Evolutionary conservation across 2,888 invertebrate genomes (phyloP).

Genomic region (Thymelicus lineola): DNA sequence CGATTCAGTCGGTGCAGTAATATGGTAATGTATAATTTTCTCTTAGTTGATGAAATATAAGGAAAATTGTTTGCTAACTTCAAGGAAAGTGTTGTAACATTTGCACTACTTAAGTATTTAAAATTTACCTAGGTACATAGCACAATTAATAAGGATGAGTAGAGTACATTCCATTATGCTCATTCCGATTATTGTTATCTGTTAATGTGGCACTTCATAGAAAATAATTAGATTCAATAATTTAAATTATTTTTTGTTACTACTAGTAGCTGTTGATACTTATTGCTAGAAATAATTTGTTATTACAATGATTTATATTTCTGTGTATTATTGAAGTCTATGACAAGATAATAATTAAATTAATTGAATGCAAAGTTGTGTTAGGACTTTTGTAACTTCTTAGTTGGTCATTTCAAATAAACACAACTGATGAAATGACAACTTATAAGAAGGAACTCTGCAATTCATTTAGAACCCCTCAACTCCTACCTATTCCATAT

Average conservation of each 20-base stretch:
- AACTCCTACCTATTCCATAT: no score
- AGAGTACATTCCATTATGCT: constrained; percentile 7
- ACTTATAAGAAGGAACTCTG: no score
- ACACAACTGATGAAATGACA: no score
- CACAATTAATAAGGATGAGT: neutral
- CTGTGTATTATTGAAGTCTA: no score
- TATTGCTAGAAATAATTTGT: no score
- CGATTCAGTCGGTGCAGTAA: constrained; percentile 46
- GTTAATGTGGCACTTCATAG: constrained; percentile 8
- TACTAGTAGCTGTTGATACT: no score
- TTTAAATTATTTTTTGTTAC: neutral
- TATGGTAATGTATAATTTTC: constrained; percentile 33
- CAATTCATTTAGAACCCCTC: no score
- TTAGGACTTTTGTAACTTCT: no score
- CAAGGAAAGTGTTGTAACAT: neutral
- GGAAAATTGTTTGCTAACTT: neutral
- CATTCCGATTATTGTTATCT: constrained; percentile 7
- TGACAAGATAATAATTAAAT: no score
- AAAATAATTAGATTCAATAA: neutral
- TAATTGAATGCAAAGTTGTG: no score
- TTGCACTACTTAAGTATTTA: neutral
- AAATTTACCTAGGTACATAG: neutral
- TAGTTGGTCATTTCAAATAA: no score
- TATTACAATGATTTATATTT: no score
- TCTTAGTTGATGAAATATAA: constrained; percentile 43